Percentiles rank a stretch among this genome's conserved stretches.
Evolutionary conservation across 1,140 invertebrate genomes (phyloP).

Genomic region (Dendroctonus ponderosae): DNA sequence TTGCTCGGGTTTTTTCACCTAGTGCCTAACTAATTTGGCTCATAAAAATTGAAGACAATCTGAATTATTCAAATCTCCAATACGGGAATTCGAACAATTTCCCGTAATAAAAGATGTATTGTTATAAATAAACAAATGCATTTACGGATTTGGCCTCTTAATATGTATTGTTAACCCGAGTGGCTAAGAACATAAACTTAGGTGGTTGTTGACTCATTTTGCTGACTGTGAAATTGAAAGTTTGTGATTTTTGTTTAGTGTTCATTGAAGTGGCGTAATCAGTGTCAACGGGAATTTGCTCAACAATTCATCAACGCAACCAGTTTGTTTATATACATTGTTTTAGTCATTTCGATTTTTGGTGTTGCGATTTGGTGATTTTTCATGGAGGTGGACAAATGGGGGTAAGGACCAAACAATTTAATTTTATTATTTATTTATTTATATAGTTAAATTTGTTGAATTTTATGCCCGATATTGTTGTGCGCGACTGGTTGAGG

Average conservation of each 20-base stretch:
- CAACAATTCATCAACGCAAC: neutral
- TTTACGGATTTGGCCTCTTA: constrained; percentile 2
- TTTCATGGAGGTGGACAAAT: constrained; percentile 6
- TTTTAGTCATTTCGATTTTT: constrained; percentile 2
- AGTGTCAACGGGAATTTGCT: neutral
- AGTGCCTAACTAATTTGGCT: constrained; percentile 1
- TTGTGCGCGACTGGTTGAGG: neutral
- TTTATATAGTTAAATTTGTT: no score
- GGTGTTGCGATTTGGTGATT: neutral
- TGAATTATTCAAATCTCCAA: neutral
- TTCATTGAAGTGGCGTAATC: neutral
- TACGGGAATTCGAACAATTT: neutral
- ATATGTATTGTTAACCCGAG: constrained; percentile 8
- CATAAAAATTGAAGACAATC: neutral
- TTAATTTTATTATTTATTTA: no score
- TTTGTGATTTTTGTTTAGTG: constrained; percentile 15
- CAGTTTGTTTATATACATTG: neutral
- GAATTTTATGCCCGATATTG: neutral
- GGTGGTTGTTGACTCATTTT: constrained; percentile 25
- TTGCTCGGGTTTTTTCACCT: neutral
- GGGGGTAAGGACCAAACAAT: neutral
- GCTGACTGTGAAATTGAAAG: constrained; percentile 18
- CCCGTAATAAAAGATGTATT: no score
- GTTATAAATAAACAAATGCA: neutral
- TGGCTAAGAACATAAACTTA: constrained; percentile 17